Base-by-base conservation (phyloP, 2,888 invertebrate species). In the Prosopocoilus inquinatus region DNA sequence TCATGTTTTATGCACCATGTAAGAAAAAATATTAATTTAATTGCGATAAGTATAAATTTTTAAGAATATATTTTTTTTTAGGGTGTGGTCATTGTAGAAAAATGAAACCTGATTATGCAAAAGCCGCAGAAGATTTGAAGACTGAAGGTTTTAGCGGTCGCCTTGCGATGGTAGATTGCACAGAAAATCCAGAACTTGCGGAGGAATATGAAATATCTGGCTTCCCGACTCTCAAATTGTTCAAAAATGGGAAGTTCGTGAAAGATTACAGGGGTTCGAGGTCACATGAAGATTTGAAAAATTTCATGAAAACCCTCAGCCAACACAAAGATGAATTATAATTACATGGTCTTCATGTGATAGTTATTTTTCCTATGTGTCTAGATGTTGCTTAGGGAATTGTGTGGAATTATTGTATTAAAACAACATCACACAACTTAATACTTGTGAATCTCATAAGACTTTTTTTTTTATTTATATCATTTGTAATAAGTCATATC, bases 1-100 rank as follows among this genome's bases (percentile, higher is more conserved):
- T 90, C 57, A 89, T 91, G 88, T 91, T 89, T 70, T 89, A 87
- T 70, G 90, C 90, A 9, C 84, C 87, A 9, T 90, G 90, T 89
- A 77, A 80, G 78, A 76, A 13, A 11, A n/a, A 49, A 8, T 43
- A 9, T 36, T 3, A n/a, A n/a, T n/a, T 36, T 9, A 36, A 9
- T 36, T 36, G n/a, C 4, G 5, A 3, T 5, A 28, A 28, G 2
- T 5, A 12, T 36, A 12, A 11, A 36, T 41, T 41, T 41, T 5
- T 41, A 3, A 28, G 3, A 28, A 28, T n/a, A n/a, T n/a, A 51
- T 49, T 43, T 49, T 46, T 61, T 69, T 68, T 13, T 73, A 88
- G 89, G 89, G 88, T 90, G 90, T 70, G 83, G 84, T 0, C 87
- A 89, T 67, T 90, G 90, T 68, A 82, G 84, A 49, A 76, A 80